Evolutionary conservation across 1,140 invertebrate species (phyloP), one percentile per base, ranked within the genome.

Genomic region (Hyposmocoma kahamanoa): DNA sequence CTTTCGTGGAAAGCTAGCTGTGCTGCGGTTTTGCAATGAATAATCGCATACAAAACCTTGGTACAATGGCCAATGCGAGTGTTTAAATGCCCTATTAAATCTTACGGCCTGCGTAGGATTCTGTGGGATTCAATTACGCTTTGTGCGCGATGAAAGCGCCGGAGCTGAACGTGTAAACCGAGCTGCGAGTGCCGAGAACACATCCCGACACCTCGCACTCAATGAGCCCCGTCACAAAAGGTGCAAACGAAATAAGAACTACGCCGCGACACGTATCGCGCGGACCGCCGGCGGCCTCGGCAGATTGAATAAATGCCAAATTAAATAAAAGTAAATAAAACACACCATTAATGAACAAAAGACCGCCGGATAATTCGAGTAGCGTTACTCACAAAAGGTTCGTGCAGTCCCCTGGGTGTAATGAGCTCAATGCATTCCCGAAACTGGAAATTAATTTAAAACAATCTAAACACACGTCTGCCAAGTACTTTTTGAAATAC

Each of bases 71-170:
- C 79, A 85, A 85, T 85, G 78, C 72, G 72, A 82, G 72, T 79
- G 78, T 82, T 84, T 83, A 83, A 85, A 85, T 85, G 74, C 82
- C 82, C 82, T 85, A 83, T 85, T 85, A 83, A 85, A 83, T 83
- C 76, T 83, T 83, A 80, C 72, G 54, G 69, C 59, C 64, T 79
- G 72, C 79, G 77, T 82, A 83, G 81, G 76, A 80, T 82, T 83
- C 70, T 77, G 74, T 75, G 69, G 82, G 79, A 85, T 85, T 85
- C 82, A 83, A 85, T 85, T 85, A 83, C 82, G 71, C 77, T 85
- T 85, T 85, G 82, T 85, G 69, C 59, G 56, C 72, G 74, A 77
- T 85, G 82, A 85, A 85, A 84, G 79, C 78, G 73, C 64, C 70
- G 71, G 70, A 78, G 77, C 66, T 68, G 66, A 72, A 62, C 68